Conservation (phyloP, 64 coral and sea anemone species). For the Porites australiensis region DNA sequence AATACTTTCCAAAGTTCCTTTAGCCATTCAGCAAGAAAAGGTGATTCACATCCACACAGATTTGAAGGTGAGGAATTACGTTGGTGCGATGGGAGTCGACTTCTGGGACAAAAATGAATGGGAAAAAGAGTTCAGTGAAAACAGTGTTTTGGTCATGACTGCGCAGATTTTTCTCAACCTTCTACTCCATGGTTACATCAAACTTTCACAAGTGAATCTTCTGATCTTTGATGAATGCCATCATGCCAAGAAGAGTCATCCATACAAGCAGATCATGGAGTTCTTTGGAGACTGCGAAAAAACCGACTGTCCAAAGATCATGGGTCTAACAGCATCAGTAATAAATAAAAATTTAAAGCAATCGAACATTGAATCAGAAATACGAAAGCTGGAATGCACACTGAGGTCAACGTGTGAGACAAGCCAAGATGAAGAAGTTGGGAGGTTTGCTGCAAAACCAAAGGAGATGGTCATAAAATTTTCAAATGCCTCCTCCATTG, state of each 20-base stretch:
- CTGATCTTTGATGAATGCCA: slow-evolving; percentile 98
- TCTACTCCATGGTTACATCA: slow-evolving; percentile 62
- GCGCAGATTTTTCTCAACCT: slow-evolving; percentile 92
- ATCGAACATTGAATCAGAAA: slow-evolving; percentile 72
- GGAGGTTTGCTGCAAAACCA: slow-evolving; percentile 82
- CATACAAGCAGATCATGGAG: slow-evolving; percentile 85
- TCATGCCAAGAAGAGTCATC: slow-evolving; percentile 91
- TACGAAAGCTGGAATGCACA: slow-evolving; percentile 76
- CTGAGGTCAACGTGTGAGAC: slow-evolving; percentile 89
- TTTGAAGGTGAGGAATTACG: slow-evolving; percentile 68
- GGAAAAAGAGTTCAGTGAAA: slow-evolving; percentile 71
- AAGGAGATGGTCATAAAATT: slow-evolving; percentile 49
- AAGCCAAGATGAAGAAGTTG: slow-evolving; percentile 77
- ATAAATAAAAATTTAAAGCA: slow-evolving; percentile 84
- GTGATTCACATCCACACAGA: slow-evolving; percentile 83
- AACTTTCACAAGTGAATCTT: slow-evolving; percentile 81
- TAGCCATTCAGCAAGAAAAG: slow-evolving; percentile 88
- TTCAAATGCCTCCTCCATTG: slow-evolving; percentile 4
- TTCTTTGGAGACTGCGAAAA: slow-evolving; percentile 53
- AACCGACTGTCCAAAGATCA: slow-evolving; percentile 53
- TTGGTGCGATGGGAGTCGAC: slow-evolving; percentile 94
- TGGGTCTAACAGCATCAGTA: slow-evolving; percentile 92
- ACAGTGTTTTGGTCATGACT: slow-evolving; percentile 96
- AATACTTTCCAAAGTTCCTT: slow-evolving; percentile 67
- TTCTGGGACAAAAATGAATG: slow-evolving; percentile 78